Conservation (phyloP, 2,113 vertebrate species). For the Galemys pyrenaicus region DNA sequence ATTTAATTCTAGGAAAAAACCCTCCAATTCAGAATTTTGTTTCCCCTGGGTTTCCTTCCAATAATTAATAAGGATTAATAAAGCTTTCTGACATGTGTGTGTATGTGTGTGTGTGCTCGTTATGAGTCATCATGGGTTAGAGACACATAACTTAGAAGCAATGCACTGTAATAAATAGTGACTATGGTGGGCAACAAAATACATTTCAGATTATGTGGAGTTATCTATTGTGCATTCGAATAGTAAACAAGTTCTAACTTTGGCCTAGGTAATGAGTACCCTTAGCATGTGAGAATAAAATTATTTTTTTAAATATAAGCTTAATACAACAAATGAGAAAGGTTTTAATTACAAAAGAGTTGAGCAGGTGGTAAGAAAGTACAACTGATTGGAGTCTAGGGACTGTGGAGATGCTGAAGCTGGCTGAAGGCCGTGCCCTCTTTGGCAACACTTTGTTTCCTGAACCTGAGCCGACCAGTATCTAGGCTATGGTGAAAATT, state of each 20-base stretch:
- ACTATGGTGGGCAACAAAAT: neutral
- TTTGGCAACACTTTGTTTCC: constrained; percentile 20
- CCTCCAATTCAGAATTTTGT: neutral
- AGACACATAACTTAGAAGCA: neutral
- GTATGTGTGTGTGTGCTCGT: neutral
- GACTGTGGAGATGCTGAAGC: neutral
- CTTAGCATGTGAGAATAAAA: neutral
- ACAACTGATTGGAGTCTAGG: neutral
- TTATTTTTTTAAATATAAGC: neutral
- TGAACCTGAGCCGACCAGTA: neutral
- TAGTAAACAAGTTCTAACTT: neutral
- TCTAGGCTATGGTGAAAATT: constrained; percentile 21
- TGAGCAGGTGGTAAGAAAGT: neutral
- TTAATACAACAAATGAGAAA: neutral
- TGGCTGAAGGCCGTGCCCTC: neutral
- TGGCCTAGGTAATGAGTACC: neutral
- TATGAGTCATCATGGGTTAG: neutral
- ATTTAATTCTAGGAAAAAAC: neutral
- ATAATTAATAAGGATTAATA: neutral
- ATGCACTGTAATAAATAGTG: neutral
- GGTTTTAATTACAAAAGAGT: neutral
- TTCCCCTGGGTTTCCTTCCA: neutral
- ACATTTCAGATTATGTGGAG: neutral
- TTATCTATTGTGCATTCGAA: neutral
- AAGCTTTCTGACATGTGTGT: neutral